These are phyloP conservation scores for Ectropis grisescens DNA, from an alignment of 1,140 invertebrate species.

Conservation along the genomic window DNA sequence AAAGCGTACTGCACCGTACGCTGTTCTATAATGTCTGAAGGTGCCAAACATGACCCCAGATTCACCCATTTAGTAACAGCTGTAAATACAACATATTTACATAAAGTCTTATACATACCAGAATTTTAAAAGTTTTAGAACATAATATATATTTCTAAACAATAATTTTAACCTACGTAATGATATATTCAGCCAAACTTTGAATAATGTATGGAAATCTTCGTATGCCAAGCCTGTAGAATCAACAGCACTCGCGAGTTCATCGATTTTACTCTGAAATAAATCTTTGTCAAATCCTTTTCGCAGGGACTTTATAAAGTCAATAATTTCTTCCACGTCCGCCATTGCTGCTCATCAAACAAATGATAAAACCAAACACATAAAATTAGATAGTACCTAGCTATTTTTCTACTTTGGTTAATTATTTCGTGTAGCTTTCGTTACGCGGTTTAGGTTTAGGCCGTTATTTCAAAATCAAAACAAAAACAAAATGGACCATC, in stretches of 20 bases:
- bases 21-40: slow-evolving; percentile 37
- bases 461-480: too few species aligned
- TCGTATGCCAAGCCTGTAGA: slow-evolving; percentile 32
- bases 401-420: too few species aligned
- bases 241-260: slow-evolving; percentile 35
- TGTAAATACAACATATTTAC: slow-evolving; percentile 20
- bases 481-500: too few species aligned
- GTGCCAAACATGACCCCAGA: slow-evolving; percentile 51
- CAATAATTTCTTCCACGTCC: slow-evolving; percentile 52
- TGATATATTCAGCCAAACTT: slow-evolving; percentile 54
- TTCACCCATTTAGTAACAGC: slow-evolving; percentile 58
- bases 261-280: slow-evolving; percentile 48
- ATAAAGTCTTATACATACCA: too few species aligned
- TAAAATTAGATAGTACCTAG: too few species aligned
- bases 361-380: too few species aligned
- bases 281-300: slow-evolving; percentile 58
- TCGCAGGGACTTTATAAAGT: slow-evolving; percentile 52
- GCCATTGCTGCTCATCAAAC: too few species aligned
- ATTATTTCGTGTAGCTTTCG: too few species aligned
- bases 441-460: too few species aligned
- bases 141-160: too few species aligned
- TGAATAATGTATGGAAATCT: slow-evolving; percentile 51
- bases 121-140: too few species aligned
- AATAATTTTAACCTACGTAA: slow-evolving; percentile 66
- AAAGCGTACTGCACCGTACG: slow-evolving; percentile 45